These are phyloP conservation scores for Imbricaverruca yamaguchii DNA, from an alignment of 2,888 invertebrate genomes.

Conservation along the genomic window DNA sequence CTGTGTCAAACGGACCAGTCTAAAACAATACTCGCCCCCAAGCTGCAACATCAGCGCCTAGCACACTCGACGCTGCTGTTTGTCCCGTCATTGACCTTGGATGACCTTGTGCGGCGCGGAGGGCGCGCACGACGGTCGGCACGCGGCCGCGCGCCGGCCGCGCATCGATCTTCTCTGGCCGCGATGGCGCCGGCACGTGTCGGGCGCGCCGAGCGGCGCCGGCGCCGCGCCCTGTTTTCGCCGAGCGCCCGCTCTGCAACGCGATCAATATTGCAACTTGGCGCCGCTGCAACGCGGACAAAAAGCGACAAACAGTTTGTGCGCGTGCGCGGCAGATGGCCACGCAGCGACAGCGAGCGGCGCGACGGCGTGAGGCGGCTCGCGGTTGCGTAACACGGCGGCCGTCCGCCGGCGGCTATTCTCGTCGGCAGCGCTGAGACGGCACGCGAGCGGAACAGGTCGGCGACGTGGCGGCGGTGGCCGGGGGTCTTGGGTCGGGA, in stretches of 20 bases:
- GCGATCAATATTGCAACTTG: constrained; percentile 9
- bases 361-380: background rate
- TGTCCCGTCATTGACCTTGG: background rate
- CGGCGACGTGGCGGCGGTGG: background rate
- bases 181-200: background rate
- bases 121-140: background rate
- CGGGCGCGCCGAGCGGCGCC: background rate
- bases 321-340: background rate
- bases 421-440: background rate
- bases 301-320: background rate
- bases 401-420: background rate
- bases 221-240: background rate
- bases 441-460: background rate
- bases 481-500: background rate
- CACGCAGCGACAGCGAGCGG: background rate
- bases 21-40: too few relatives aligned
- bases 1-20: too few relatives aligned
- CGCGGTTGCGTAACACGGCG: background rate
- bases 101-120: background rate
- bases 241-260: background rate
- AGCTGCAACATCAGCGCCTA: too few relatives aligned
- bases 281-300: background rate
- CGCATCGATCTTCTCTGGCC: background rate
- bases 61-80: background rate
- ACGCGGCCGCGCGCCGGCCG: background rate